Base-by-base conservation (phyloP, 2,113 vertebrate species). In the Recurvirostra avosetta region DNA sequence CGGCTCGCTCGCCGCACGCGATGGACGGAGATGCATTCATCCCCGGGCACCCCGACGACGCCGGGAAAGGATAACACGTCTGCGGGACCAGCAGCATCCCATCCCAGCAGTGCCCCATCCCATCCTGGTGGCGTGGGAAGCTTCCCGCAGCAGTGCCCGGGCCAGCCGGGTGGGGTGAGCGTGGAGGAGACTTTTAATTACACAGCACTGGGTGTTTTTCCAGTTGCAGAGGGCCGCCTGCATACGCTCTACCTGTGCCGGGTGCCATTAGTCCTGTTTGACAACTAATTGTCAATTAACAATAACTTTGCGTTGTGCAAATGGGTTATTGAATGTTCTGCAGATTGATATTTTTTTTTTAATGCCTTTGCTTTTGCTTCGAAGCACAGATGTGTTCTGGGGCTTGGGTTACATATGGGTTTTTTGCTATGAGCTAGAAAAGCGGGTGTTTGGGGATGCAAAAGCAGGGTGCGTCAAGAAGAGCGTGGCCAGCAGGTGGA, bases 341-440 rank as follows among this genome's bases (percentile, higher is more conserved):
- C 79, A 25, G 63, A 38, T 71, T 3, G 0, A 53, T 63, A 8
- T 38, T 40, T 40, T 26, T 3, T 55, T 70, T 61, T 65, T 11
- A 19, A 23, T 2, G 19, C 9, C 12, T 71, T 47, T 6, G 3
- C 10, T 0, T 55, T 70, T 6, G 23, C 52, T 65, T 43, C 63
- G 0, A 26, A 29, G 36, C 0, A 5, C 45, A 4, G 65, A 0
- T 0, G 2, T 0, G 52, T 18, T 61, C 12, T 9, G 34, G 34
- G 19, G 36, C 3, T 27, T 9, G 58, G 38, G 2, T n/a, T 11
- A 1, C 11, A 1, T 3, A 1, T 30, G 38, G 49, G 53, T 16
- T 10, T 47, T 45, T 45, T 21, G 4, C 50, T 16, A 0, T 2
- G 17, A 41, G 75, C 23, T 84, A 18, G 77, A 34, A 47, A 45